Evolutionary conservation across 2,113 vertebrate genomes (phyloP), one percentile per base, ranked within the genome.

Genomic region (Sander vitreus): DNA sequence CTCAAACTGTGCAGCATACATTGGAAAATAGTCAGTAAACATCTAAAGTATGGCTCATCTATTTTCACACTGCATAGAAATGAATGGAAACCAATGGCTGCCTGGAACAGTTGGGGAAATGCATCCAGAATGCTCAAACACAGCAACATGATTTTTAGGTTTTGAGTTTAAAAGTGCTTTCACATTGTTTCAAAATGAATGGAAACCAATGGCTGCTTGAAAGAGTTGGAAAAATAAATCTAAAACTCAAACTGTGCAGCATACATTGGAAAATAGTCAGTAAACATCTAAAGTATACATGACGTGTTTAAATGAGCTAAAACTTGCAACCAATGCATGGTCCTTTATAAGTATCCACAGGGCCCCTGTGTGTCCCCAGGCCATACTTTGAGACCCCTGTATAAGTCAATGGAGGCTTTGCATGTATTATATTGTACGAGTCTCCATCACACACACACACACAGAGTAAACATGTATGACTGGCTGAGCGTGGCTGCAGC

Each of bases 351-450:
- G 60, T 19, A 18, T 66, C 48, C 23, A 23, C 0, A 6, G 4
- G 53, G 7, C 72, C 51, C 27, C 23, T 23, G 30, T 57, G 30
- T 48, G 81, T 79, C 72, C 79, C 51, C 58, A 8, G 75, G 47
- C 71, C 73, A 63, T 68, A 65, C 57, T 67, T 78, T 79, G 62
- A 78, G 47, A 55, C 53, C 74, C 27, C 25, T 68, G 14, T 14
- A 14, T 55, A 15, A 14, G n/a, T 18, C 15, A 1, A 11, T 13
- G 23, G 11, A 25, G 30, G 69, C 71, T 67, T 76, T 63, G n/a
- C 27, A 78, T 65, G 66, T 18, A 30, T 60, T 69, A 55, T 47
- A 50, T 33, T 5, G 14, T 5, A 2, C 12, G n/a, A 19, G 0
- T 39, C 78, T 66, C 43, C 33, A 21, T 77, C 59, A 48, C 62